A percentile compares a stretch with the other conserved stretches of the same genome.
phyloP scores from a whole-genome alignment of 2,113 vertebrate genomes.

The cattle (Bos taurus) region DNA sequence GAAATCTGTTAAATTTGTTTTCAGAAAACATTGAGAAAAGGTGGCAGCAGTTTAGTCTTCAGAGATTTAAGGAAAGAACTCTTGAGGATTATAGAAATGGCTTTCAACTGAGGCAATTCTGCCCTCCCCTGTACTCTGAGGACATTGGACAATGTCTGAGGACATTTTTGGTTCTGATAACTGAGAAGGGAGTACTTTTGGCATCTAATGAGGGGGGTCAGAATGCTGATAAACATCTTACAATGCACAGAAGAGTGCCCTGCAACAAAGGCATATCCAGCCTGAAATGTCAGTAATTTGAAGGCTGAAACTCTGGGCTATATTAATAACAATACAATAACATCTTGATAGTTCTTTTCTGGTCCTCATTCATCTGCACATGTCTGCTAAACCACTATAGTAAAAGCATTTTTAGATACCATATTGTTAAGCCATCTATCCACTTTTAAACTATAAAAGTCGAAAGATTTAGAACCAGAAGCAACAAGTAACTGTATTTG shows the following conservation, averaged over 20 bases:
- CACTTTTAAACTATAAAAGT: neutral
- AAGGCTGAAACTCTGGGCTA: neutral
- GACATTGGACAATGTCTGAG: neutral
- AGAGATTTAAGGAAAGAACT: neutral
- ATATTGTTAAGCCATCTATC: neutral
- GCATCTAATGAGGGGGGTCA: neutral
- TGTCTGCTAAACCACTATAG: accelerated
- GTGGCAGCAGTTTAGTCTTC: neutral
- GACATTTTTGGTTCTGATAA: neutral
- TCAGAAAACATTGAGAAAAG: neutral
- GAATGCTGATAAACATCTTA: neutral
- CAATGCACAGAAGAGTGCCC: neutral
- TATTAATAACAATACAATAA: neutral
- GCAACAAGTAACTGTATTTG: neutral
- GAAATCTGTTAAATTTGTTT: neutral
- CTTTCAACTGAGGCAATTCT: neutral
- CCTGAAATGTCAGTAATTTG: neutral
- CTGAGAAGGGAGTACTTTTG: neutral
- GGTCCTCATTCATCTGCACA: neutral
- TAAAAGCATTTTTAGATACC: neutral
- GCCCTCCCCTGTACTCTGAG: neutral
- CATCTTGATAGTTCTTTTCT: neutral
- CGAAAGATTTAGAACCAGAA: neutral
- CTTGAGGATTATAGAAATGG: neutral
- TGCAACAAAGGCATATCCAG: neutral